Percentiles rank a stretch among this genome's conserved stretches.
Conservation (phyloP, 37 sponge, comb jelly and placozoan species). For the Oopsacas minuta region DNA sequence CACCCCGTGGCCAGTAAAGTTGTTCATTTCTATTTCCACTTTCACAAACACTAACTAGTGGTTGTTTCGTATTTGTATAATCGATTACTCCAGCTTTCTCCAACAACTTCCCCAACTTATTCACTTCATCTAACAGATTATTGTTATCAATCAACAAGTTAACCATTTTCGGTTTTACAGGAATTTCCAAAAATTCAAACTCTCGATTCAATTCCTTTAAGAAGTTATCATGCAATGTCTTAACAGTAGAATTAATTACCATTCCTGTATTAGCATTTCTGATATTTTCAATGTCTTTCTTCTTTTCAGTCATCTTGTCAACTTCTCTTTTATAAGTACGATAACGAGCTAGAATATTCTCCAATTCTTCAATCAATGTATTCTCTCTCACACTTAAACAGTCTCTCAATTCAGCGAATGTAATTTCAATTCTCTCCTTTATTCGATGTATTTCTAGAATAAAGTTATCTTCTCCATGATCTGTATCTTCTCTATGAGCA, state of each 20-base stretch:
- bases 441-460: too few relatives aligned
- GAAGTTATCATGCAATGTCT: not conserved
- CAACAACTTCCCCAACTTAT: too few relatives aligned
- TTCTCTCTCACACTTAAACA: not conserved
- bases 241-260: not conserved
- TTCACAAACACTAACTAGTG: too few relatives aligned
- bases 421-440: too few relatives aligned
- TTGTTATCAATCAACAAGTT: not conserved
- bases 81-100: too few relatives aligned
- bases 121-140: too few relatives aligned
- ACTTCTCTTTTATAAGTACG: not conserved
- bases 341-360: not conserved
- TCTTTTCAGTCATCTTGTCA: not conserved
- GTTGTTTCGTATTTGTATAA: too few relatives aligned
- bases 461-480: too few relatives aligned
- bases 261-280: not conserved
- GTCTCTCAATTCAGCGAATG: not conserved
- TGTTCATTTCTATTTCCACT: too few relatives aligned
- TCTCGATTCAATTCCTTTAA: not conserved
- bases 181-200: not conserved
- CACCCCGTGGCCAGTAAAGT: too few relatives aligned
- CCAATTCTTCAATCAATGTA: not conserved
- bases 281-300: not conserved
- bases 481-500: too few relatives aligned
- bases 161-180: not conserved